phyloP scores from a whole-genome alignment of 2,888 invertebrate genomes.

The Ennomos quercinarius region DNA sequence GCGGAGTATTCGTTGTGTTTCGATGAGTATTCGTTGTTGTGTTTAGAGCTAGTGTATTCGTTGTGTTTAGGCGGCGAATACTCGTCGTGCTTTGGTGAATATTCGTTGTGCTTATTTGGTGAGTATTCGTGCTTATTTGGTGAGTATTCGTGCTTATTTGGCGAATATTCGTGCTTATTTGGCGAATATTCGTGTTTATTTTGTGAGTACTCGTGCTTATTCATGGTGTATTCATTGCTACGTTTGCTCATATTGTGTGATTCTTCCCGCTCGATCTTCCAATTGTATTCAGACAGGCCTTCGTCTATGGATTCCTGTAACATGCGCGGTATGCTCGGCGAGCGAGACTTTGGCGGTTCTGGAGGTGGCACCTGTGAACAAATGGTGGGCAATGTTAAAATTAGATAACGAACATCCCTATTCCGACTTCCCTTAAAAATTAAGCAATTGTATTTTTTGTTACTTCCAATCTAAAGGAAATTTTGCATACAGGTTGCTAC shows the following conservation, averaged over 20 bases:
- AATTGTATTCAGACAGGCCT: constrained; percentile 75
- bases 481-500: no score
- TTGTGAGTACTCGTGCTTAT: constrained; percentile 17
- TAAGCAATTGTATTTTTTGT: no score
- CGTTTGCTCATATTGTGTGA: constrained; percentile 53
- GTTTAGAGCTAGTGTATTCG: constrained; percentile 40
- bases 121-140: constrained; percentile 20
- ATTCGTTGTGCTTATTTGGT: constrained; percentile 22
- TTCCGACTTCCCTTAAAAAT: no score
- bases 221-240: constrained; percentile 35
- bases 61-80: constrained; percentile 18
- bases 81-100: constrained; percentile 61
- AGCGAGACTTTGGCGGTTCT: constrained; percentile 86
- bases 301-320: constrained; percentile 78
- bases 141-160: constrained; percentile 25
- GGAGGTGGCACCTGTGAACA: constrained; percentile 86
- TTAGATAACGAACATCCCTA: no score
- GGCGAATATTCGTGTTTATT: constrained; percentile 13
- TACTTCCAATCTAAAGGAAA: no score
- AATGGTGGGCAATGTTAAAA: no score
- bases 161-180: constrained; percentile 33
- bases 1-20: constrained; percentile 59
- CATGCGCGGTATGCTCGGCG: constrained; percentile 78
- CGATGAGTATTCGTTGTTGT: constrained; percentile 87
- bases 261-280: constrained; percentile 73